A percentile compares a stretch with the other conserved stretches of the same genome.
phyloP scores from a whole-genome alignment of 2,797 vertebrate genomes.

The Heliangelus exortis region DNA sequence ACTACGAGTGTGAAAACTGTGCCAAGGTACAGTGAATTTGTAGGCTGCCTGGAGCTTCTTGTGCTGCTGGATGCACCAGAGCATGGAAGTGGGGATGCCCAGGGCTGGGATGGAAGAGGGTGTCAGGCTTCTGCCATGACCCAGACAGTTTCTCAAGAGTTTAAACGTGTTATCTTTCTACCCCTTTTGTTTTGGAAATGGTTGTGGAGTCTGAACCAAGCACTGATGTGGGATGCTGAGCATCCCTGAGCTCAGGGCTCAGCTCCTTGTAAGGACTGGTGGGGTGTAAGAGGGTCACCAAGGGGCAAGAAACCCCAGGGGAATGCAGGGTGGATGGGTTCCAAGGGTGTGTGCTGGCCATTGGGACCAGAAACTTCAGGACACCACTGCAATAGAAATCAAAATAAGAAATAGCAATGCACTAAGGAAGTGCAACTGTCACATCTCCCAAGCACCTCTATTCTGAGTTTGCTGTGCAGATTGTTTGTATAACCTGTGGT shows the following conservation, averaged over 20 bases:
- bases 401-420: background rate
- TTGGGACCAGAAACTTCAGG: background rate
- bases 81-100: background rate
- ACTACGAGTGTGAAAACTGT: constrained; percentile 99
- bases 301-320: background rate
- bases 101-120: background rate
- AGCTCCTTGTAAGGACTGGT: background rate
- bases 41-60: constrained; percentile 61
- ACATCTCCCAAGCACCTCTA: background rate
- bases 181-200: background rate
- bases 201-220: background rate
- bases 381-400: background rate
- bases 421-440: fast-evolving
- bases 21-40: constrained; percentile 99
- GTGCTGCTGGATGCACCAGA: background rate
- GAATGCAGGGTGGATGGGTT: background rate
- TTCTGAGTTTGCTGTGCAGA: background rate
- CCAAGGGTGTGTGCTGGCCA: background rate
- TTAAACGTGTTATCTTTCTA: background rate
- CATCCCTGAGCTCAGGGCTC: background rate
- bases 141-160: background rate
- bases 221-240: background rate
- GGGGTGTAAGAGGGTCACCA: background rate
- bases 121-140: fast-evolving
- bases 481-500: background rate